phyloP scores from a whole-genome alignment of 1,140 invertebrate genomes.

The Eubasilissa regina region DNA sequence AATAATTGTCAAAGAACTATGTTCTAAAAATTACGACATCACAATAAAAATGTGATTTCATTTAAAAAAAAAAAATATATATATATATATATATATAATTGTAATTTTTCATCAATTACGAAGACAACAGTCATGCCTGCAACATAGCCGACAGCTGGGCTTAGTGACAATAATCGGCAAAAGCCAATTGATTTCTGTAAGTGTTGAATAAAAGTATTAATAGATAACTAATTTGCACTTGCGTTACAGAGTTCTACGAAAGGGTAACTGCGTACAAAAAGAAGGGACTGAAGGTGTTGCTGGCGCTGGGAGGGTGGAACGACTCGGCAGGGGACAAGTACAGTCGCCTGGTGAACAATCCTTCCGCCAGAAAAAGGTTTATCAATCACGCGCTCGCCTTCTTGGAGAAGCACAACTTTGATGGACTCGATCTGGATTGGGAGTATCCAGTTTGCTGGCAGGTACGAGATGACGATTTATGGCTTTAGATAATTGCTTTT shows the following conservation, averaged over 20 bases:
- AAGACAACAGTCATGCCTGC: no score
- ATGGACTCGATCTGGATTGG: slow-evolving; percentile 92
- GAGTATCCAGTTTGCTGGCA: slow-evolving; percentile 94
- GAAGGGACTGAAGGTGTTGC: slow-evolving; percentile 85
- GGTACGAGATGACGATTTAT: slow-evolving; percentile 71
- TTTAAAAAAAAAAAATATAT: no score
- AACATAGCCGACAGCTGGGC: no score
- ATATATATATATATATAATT: no score
- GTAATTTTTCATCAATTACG: no score
- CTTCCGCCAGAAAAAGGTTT: slow-evolving; percentile 80
- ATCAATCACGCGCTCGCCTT: slow-evolving; percentile 83
- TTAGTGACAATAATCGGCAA: no score
- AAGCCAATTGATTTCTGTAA: no score
- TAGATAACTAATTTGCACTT: slow-evolving; percentile 14
- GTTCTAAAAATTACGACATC: no score
- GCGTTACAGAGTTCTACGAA: slow-evolving; percentile 82
- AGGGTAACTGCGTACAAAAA: slow-evolving; percentile 84
- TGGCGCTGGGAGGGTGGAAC: slow-evolving; percentile 93
- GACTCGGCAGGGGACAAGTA: slow-evolving; percentile 91
- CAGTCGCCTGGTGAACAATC: slow-evolving; percentile 84
- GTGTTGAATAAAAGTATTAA: no score
- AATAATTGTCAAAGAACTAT: no score
- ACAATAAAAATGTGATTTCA: no score
- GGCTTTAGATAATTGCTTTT: no score
- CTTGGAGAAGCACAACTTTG: slow-evolving; percentile 87